These are phyloP conservation scores for Rana temporaria DNA, from an alignment of 2,113 vertebrate genomes.

Conservation along the genomic window DNA sequence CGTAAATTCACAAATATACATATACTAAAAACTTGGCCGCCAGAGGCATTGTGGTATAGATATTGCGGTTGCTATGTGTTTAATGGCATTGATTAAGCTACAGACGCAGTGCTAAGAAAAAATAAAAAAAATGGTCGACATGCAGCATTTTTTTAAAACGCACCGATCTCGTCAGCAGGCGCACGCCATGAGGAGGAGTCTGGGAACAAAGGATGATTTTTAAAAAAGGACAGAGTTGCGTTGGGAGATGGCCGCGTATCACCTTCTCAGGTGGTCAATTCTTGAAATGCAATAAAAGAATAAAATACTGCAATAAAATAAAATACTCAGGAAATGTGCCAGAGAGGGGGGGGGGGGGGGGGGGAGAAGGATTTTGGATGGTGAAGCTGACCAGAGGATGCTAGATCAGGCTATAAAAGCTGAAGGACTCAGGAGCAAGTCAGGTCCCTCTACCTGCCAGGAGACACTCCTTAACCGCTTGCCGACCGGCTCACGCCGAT, in stretches of 20 bases:
- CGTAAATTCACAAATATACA: constrained; percentile 85
- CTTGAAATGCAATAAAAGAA: neutral
- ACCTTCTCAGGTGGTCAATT: neutral
- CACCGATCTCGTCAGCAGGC: constrained; percentile 36
- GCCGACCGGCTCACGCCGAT: no score
- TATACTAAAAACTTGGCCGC: constrained; percentile 65
- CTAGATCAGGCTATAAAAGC: no score
- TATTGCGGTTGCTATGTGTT: constrained; percentile 6
- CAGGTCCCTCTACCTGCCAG: no score
- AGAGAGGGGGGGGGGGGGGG: no score
- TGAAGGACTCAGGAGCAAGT: no score
- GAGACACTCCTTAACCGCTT: no score
- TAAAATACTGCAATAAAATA: no score
- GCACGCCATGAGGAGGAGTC: constrained; percentile 51
- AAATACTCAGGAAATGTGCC: no score
- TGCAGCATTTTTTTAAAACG: constrained; percentile 42
- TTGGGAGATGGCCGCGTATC: neutral
- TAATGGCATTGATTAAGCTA: constrained; percentile 68
- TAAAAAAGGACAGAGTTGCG: neutral
- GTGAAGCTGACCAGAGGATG: no score
- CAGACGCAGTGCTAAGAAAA: constrained; percentile 59
- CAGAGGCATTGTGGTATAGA: constrained; percentile 11
- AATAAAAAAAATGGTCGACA: neutral
- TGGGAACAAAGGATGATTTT: neutral
- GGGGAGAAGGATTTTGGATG: no score